Percentiles rank a stretch among this genome's conserved stretches.
phyloP scores from a whole-genome alignment of 2,888 invertebrate genomes.

The Peribatodes rhomboidaria region DNA sequence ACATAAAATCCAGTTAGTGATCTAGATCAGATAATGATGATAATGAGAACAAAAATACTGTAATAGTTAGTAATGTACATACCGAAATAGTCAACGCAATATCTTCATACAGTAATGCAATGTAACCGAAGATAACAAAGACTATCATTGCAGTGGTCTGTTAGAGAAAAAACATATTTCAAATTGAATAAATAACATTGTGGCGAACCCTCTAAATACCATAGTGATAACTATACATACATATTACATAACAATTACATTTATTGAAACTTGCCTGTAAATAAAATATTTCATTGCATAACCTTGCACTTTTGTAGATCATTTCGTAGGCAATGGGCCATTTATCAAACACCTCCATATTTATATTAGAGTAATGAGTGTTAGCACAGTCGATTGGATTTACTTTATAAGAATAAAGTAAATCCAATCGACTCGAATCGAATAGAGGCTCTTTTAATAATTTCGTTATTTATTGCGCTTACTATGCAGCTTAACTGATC shows the following conservation, averaged over 20 bases:
- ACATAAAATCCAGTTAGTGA: too few relatives aligned
- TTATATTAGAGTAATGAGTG: background rate
- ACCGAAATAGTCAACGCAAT: slow-evolving; percentile 44
- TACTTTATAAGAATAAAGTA: background rate
- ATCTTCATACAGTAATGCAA: slow-evolving; percentile 49
- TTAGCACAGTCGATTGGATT: background rate
- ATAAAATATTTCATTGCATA: slow-evolving; percentile 52
- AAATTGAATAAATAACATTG: background rate
- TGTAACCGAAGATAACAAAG: slow-evolving; percentile 49
- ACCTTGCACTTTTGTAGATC: slow-evolving; percentile 47
- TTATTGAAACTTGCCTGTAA: slow-evolving; percentile 30
- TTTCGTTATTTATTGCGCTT: background rate
- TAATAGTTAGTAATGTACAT: slow-evolving; percentile 24
- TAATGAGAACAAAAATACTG: too few relatives aligned
- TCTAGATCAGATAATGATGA: too few relatives aligned
- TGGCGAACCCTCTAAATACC: background rate
- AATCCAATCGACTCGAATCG: too few relatives aligned
- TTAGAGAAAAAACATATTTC: slow-evolving; percentile 29
- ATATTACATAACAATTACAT: too few relatives aligned
- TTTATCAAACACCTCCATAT: slow-evolving; percentile 40
- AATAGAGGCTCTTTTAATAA: background rate
- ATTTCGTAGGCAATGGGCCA: slow-evolving; percentile 55
- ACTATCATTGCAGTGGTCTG: slow-evolving; percentile 55
- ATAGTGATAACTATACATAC: too few relatives aligned
- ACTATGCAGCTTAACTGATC: slow-evolving; percentile 6